Base-by-base conservation (phyloP, 2,888 invertebrate species). In the Cosmorhoe ocellata region DNA sequence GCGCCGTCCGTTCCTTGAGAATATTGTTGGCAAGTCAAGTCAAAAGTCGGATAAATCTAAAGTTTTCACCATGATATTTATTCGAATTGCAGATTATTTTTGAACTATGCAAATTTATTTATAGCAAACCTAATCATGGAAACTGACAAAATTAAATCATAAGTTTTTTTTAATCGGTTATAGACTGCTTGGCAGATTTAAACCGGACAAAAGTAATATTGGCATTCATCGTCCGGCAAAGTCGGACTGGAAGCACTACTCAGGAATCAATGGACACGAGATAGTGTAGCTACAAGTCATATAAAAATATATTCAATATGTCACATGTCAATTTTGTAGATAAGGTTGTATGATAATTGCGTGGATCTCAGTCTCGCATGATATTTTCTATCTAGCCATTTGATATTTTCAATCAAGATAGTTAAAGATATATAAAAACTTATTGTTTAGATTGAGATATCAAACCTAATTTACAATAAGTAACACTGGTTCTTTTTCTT, bases 301-400 rank as follows among this genome's bases (percentile, higher is more conserved):
- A 74, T 70, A 73, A 79, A 77, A 79, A 72, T 68, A 62, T 72
- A 73, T 76, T 71, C 71, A 66, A 80, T 73, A 73, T 77, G 83
- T 79, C 83, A 79, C 69, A 60, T 66, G 81, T 81, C 82, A 76
- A 71, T 73, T 66, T 64, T 51, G 27, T 64, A 71, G 81, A 81
- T 81, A 75, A 73, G 54, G 69, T 59, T 50, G 63, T 64, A 51
- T 51, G 71, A 69, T 71, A 63, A 63, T 51, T 63, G 58, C 61
- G 54, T 54, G 49, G 57, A 64, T 18, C 50, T 51, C 59, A 43
- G 18, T 42, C 36, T 45, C 43, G 33, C 26, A 41, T 49, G 36
- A 42, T 13, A 32, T 22, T 22, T 18, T 4, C 18, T 3, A 18
- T 18, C 18, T 3, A 18, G 18, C 8, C 18, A 18, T n/a, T 31